These are phyloP conservation scores for Halcyon malimbica DNA, from an alignment of 2,113 vertebrate species.

Conservation along the genomic window DNA sequence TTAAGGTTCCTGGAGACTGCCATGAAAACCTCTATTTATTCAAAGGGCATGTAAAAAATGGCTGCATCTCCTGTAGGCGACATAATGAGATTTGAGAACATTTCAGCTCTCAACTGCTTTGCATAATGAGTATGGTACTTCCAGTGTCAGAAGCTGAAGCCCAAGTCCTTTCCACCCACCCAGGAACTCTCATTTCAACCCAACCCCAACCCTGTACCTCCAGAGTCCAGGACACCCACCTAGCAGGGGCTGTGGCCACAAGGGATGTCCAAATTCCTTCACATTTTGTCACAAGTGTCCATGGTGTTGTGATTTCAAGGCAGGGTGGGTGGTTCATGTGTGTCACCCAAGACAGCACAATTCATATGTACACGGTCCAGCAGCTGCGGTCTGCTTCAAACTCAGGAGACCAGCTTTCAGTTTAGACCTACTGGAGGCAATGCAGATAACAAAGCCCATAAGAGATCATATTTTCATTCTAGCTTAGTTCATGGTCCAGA, in stretches of 20 bases:
- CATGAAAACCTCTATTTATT: slow-evolving; percentile 16
- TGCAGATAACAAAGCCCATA: neutral
- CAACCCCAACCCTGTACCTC: accelerated
- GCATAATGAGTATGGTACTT: neutral
- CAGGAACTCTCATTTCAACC: neutral
- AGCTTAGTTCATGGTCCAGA: neutral
- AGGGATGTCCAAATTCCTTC: neutral
- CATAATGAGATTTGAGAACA: neutral
- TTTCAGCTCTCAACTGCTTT: neutral
- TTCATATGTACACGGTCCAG: neutral
- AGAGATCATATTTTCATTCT: neutral
- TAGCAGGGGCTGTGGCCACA: neutral
- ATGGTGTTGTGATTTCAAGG: neutral
- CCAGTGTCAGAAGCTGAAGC: neutral
- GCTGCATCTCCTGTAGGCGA: neutral
- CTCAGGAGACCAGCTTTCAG: neutral
- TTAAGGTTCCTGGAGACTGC: slow-evolving; percentile 18
- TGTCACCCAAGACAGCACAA: neutral
- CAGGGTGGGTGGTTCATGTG: neutral
- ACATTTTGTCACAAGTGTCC: neutral
- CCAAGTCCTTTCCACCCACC: neutral
- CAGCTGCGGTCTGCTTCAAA: neutral
- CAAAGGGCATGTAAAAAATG: slow-evolving; percentile 18
- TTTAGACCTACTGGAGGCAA: neutral
- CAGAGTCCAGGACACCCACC: neutral